These are phyloP conservation scores for Pelodytes ibericus DNA, from an alignment of 2,797 vertebrate genomes.

Conservation along the genomic window DNA sequence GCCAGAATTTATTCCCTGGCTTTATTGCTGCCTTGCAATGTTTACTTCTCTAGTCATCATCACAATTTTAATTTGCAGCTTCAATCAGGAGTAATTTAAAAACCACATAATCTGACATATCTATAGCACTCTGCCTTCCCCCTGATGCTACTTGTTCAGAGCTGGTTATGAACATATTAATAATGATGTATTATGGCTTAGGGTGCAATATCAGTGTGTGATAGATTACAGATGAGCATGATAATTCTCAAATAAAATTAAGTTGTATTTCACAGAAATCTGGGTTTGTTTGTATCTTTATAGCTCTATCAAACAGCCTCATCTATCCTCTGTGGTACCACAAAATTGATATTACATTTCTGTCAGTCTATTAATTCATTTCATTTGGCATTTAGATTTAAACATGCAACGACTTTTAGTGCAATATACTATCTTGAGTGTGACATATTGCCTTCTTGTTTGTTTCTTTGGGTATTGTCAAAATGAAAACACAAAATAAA, in stretches of 20 bases:
- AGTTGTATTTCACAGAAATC: slow-evolving; percentile 57
- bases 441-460: background rate
- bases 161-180: slow-evolving; percentile 49
- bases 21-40: slow-evolving; percentile 46
- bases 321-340: slow-evolving; percentile 45
- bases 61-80: slow-evolving; percentile 38
- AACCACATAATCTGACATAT: slow-evolving; percentile 15
- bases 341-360: slow-evolving; percentile 48
- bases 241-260: slow-evolving; percentile 59
- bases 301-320: slow-evolving; percentile 40
- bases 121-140: background rate
- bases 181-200: slow-evolving; percentile 49
- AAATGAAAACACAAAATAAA: slow-evolving; percentile 18
- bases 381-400: slow-evolving; percentile 56
- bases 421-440: background rate
- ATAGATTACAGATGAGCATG: slow-evolving; percentile 56
- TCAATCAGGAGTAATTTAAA: slow-evolving; percentile 47
- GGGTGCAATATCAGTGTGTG: slow-evolving; percentile 55
- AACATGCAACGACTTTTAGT: slow-evolving; percentile 21
- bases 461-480: slow-evolving; percentile 24
- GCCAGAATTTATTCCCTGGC: slow-evolving; percentile 35
- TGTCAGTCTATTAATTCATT: slow-evolving; percentile 55
- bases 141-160: slow-evolving; percentile 19
- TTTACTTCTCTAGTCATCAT: slow-evolving; percentile 48
- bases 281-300: slow-evolving; percentile 41